Conservation (phyloP, 2,797 vertebrate species). For the Micrastur ruficollis region DNA sequence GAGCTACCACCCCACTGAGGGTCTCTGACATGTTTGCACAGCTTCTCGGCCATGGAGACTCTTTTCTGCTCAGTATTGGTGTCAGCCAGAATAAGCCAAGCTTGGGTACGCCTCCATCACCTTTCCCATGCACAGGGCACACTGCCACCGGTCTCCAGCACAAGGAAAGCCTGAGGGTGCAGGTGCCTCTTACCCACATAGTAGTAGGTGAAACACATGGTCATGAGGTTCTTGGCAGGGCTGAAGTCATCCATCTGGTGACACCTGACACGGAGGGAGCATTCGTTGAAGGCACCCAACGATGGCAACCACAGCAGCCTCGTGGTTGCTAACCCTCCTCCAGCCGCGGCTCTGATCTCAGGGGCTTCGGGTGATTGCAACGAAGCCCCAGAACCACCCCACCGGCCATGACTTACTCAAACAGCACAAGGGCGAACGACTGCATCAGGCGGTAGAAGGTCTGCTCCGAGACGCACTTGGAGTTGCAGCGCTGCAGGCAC, state of each 20-base stretch:
- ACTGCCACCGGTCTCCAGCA: rapidly evolving
- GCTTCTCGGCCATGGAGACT: background rate
- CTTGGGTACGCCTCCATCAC: background rate
- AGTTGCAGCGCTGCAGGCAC: slow-evolving; percentile 90
- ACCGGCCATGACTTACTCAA: slow-evolving; percentile 85
- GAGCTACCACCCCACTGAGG: background rate
- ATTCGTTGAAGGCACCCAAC: rapidly evolving
- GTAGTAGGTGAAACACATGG: slow-evolving; percentile 99
- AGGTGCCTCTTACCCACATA: slow-evolving; percentile 81
- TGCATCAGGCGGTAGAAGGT: slow-evolving; percentile 98
- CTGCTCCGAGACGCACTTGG: slow-evolving; percentile 92
- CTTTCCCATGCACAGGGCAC: background rate
- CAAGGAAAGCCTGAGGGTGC: background rate
- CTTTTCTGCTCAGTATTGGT: background rate
- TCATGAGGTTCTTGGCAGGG: slow-evolving; percentile 98
- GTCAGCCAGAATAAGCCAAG: background rate
- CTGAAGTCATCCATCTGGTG: slow-evolving; percentile 97
- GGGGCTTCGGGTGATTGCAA: background rate
- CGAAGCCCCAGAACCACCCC: rapidly evolving
- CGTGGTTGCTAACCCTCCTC: background rate
- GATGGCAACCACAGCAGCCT: background rate
- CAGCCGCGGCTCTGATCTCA: background rate
- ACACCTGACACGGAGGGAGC: slow-evolving; percentile 75
- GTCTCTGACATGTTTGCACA: background rate
- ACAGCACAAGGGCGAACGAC: slow-evolving; percentile 94